Evolutionary conservation across 2,888 invertebrate species (phyloP).

Genomic region (Acheta domesticus): DNA sequence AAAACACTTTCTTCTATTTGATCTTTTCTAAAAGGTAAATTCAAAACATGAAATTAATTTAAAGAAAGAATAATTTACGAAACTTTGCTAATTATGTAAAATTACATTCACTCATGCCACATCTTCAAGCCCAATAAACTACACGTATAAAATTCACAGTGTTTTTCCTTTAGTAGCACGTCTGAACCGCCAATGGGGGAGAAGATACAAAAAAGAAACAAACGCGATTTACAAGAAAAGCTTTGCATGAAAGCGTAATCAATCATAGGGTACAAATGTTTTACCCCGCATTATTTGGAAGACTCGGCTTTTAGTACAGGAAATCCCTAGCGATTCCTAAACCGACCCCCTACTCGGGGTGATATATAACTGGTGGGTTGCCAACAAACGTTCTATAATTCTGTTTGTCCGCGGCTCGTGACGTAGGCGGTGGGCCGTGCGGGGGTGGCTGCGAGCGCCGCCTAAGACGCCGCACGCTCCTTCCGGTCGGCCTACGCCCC

Average conservation of each 20-base stretch:
- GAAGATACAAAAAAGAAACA: not conserved
- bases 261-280: conserved; percentile 18
- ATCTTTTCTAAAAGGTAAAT: no score
- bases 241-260: conserved; percentile 18
- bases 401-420: not conserved
- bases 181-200: not conserved
- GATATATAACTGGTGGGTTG: conserved; percentile 18
- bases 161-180: not conserved
- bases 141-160: not conserved
- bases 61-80: no score
- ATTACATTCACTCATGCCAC: not conserved
- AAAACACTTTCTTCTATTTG: no score
- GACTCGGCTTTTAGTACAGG: conserved; percentile 18
- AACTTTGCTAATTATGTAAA: no score
- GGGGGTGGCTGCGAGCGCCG: not conserved
- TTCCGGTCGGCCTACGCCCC: conserved; percentile 19
- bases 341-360: conserved; percentile 18
- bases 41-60: no score
- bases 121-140: not conserved
- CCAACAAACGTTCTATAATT: conserved; percentile 18
- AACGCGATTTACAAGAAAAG: conserved; percentile 1
- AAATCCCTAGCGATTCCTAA: conserved; percentile 12
- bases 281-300: conserved; percentile 3
- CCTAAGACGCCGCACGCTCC: not conserved
- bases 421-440: not conserved